Base-by-base conservation (phyloP, 2,888 invertebrate genomes). In the Cosmia pyralina region DNA sequence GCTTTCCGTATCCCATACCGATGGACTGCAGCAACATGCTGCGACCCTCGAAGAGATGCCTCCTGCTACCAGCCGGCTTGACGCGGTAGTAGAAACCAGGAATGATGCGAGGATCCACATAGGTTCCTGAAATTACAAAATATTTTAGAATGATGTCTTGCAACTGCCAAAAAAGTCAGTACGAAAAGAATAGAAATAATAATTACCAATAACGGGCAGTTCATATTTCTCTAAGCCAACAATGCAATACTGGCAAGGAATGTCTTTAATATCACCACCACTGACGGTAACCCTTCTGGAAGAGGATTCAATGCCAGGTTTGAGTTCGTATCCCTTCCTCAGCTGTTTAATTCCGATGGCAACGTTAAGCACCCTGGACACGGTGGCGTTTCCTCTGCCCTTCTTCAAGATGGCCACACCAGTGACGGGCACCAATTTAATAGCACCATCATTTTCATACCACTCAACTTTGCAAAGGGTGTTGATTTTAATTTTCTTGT, bases 1-100 rank as follows among this genome's bases (percentile, higher is more conserved):
- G 96, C 90, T 98, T 98, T 46, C 98, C 98, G 88, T 98, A 98
- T 28, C 98, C 98, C 95, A 97, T 97, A 15, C 98, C 98, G 79
- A 98, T 96, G 58, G 97, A 97, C 74, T 97, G 94, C 53, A 98
- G 94, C 66, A 96, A 93, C 72, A 97, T 91, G 62, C 97, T 96
- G 75, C 97, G 96, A 0, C 97, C 97, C 71, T 96, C 96, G 90
- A 98, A 98, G 13, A 98, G 94, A 85, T 97, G 97, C 55, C 97
- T 96, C 62, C 97, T 96, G 82, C 96, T 95, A 79, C 97, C 97
- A n/a, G 97, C 97, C 4, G 97, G 97, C 10, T 98, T 97, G 8
- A 98, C 97, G 77, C 96, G 96, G 94, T 98, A 98, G 86, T 96
- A 94, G 93, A 98, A 98, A 38, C 98, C 98, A 75, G 98, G 97